Conservation (phyloP, 2,888 invertebrate genomes). For the Trichacis sp. region DNA sequence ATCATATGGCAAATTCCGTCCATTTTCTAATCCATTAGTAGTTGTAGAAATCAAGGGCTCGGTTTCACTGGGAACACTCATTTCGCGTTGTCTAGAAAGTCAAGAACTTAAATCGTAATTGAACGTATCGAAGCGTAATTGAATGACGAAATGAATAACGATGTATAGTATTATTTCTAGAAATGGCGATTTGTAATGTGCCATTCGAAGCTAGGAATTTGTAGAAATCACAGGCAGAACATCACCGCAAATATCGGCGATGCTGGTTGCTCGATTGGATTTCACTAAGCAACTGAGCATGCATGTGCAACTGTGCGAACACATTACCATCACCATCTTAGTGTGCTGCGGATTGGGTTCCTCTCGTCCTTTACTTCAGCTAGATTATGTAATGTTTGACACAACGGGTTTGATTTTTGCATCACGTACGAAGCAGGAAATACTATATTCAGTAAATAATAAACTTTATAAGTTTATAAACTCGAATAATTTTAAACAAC, state of each 20-base stretch:
- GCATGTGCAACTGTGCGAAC: slow-evolving; percentile 7
- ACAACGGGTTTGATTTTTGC: not conserved
- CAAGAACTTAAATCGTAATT: too few relatives aligned
- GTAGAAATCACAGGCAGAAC: not conserved
- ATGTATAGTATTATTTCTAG: too few relatives aligned
- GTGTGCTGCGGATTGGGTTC: not conserved
- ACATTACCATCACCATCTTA: not conserved
- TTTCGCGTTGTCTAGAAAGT: not conserved
- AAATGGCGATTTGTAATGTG: too few relatives aligned
- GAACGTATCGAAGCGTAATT: too few relatives aligned
- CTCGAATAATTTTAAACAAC: too few relatives aligned
- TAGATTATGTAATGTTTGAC: not conserved
- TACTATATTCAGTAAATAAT: too few relatives aligned
- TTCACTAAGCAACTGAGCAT: slow-evolving; percentile 4
- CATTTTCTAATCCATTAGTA: not conserved
- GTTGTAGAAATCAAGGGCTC: not conserved
- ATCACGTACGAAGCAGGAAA: too few relatives aligned
- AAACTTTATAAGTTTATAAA: too few relatives aligned
- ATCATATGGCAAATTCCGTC: not conserved
- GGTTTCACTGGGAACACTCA: slow-evolving; percentile 1
- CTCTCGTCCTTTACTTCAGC: not conserved
- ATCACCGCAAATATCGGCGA: slow-evolving; percentile 2
- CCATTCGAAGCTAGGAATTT: not conserved
- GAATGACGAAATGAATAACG: too few relatives aligned
- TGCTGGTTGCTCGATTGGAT: not conserved